Conservation (phyloP, 2,797 vertebrate species). For the Sebastiscus tertius region DNA sequence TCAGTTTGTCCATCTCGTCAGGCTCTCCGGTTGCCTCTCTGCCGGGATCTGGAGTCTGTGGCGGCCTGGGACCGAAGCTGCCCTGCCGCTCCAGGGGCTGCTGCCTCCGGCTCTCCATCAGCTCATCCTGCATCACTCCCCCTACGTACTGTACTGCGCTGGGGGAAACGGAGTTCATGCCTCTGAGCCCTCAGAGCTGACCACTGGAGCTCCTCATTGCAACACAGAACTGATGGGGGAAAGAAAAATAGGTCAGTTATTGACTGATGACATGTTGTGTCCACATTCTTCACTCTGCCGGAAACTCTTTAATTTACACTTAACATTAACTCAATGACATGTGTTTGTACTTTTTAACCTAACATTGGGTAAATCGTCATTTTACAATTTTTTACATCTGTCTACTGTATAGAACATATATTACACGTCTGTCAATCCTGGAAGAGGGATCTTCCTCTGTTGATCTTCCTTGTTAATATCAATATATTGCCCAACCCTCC, state of each 20-base stretch:
- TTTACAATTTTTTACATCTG: neutral
- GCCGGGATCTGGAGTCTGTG: constrained; percentile 47
- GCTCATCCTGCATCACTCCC: constrained; percentile 78
- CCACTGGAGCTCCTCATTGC: constrained; percentile 49
- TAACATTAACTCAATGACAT: neutral
- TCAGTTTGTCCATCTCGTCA: constrained; percentile 92
- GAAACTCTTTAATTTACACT: neutral
- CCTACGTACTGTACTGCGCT: constrained; percentile 86
- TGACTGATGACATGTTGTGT: neutral
- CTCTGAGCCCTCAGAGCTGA: constrained; percentile 50
- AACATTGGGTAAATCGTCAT: neutral
- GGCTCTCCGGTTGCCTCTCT: constrained; percentile 77
- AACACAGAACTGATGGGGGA: constrained; percentile 36
- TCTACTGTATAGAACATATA: neutral
- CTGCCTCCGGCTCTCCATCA: constrained; percentile 59
- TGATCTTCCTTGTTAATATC: neutral
- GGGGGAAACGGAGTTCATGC: constrained; percentile 92
- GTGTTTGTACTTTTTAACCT: neutral
- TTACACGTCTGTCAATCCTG: neutral
- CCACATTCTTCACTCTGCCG: neutral
- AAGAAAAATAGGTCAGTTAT: neutral
- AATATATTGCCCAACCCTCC: too few relatives aligned
- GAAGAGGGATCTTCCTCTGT: neutral
- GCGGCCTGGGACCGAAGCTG: constrained; percentile 58
- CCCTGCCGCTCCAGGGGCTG: constrained; percentile 64